phyloP scores from a whole-genome alignment of 2,113 vertebrate genomes.

The Psilopsiagon aurifrons region DNA sequence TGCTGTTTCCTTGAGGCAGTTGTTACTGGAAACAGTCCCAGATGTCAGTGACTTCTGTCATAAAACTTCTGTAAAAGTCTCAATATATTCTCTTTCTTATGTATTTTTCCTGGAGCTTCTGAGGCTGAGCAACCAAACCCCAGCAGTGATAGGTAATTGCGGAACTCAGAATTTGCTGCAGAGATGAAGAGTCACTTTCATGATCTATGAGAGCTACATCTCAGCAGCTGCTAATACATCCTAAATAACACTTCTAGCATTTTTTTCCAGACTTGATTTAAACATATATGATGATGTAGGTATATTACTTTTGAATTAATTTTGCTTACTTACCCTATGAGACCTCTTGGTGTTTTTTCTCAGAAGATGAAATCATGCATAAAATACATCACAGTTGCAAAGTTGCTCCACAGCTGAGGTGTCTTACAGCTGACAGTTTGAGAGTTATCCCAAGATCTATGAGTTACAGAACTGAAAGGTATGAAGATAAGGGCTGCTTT shows the following conservation, averaged over 20 bases:
- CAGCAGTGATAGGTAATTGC: neutral
- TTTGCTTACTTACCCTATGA: neutral
- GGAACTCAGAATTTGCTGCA: neutral
- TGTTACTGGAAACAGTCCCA: neutral
- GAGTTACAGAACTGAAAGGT: neutral
- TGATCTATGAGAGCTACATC: neutral
- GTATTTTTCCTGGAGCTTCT: neutral
- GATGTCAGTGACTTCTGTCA: neutral
- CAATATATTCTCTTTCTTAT: neutral
- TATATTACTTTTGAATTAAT: neutral
- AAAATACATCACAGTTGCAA: neutral
- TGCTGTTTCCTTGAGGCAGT: neutral
- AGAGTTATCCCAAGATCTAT: neutral
- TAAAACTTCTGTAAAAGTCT: neutral
- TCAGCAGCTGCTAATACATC: neutral
- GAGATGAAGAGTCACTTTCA: neutral
- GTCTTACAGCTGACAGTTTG: neutral
- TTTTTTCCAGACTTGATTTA: neutral
- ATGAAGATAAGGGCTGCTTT: neutral
- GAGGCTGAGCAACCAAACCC: neutral
- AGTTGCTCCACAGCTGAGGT: neutral
- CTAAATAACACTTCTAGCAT: rapidly evolving
- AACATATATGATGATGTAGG: neutral
- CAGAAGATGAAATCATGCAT: neutral
- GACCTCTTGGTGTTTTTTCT: neutral